Conservation (phyloP, 2,888 invertebrate species). For the Scaptomyza tumidula region DNA sequence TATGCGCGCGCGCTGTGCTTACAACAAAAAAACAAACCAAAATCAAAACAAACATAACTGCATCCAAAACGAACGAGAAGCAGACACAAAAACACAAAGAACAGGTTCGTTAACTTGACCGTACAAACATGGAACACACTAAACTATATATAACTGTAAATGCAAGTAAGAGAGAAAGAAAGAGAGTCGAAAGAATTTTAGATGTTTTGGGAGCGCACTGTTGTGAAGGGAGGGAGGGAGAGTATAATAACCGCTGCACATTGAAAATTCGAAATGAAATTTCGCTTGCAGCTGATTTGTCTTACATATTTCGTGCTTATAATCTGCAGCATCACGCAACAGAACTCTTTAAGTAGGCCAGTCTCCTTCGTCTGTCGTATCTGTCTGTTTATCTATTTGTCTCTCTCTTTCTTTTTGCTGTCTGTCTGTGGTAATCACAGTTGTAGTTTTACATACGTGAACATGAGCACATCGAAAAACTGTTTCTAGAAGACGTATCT, state of each 20-base stretch:
- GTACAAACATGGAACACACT: slow-evolving; percentile 8
- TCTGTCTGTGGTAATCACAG: slow-evolving; percentile 25
- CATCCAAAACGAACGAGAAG: slow-evolving; percentile 20
- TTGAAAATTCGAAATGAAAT: slow-evolving; percentile 17
- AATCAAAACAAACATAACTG: slow-evolving; percentile 24
- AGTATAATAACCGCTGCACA: slow-evolving; percentile 16
- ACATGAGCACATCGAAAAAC: neutral
- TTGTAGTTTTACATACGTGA: neutral
- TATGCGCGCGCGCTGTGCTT: neutral
- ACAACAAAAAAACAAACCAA: slow-evolving; percentile 16
- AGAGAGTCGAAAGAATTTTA: neutral
- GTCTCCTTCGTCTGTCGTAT: slow-evolving; percentile 21
- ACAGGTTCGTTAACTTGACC: slow-evolving; percentile 33
- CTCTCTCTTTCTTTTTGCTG: slow-evolving; percentile 24
- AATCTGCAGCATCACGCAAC: slow-evolving; percentile 22
- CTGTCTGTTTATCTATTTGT: slow-evolving; percentile 36
- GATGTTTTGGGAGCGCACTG: neutral
- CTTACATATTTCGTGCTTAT: slow-evolving; percentile 24
- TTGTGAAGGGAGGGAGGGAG: slow-evolving; percentile 1
- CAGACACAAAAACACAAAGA: slow-evolving; percentile 10
- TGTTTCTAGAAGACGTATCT: neutral
- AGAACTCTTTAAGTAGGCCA: slow-evolving; percentile 46
- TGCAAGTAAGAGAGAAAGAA: slow-evolving; percentile 8
- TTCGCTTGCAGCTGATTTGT: slow-evolving; percentile 22
- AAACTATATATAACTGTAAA: slow-evolving; percentile 22